Base-by-base conservation (phyloP, 2,888 invertebrate genomes). In the Mamestra brassicae region DNA sequence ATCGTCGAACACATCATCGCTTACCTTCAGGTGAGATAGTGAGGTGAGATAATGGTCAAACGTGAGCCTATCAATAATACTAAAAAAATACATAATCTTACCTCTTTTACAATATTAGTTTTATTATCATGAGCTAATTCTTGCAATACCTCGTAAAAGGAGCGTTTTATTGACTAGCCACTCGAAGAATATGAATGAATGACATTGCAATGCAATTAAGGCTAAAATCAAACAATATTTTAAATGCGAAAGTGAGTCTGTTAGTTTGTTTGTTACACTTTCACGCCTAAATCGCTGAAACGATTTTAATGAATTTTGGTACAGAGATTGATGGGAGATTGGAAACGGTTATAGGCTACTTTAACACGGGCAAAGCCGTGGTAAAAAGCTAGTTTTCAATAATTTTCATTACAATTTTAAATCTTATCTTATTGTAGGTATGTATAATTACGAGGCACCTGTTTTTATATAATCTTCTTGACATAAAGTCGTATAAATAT, bases 381-480 rank as follows among this genome's bases (percentile, higher is more conserved):
- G 47, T 0, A 0, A 13, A 13, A 13, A 47, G 13, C 13, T 47
- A 13, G 47, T 47, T 47, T 13, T 54, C 55, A 13, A 62, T 15
- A 52, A 63, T 57, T 68, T 62, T 57, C 38, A 52, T 50, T 62
- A 45, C 13, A 10, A n/a, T 38, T 26, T 50, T 7, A 74, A 54
- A 73, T 26, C 3, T 54, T 26, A 15, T 74, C 60, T 45, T 26
- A 60, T 36, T 65, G 26, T 60, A 58, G 17, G 17, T 58, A 47
- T 45, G 17, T 54, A 6, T 47, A 52, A 62, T 54, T 55, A 34
- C 54, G 36, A 36, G 6, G 61, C 34, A 65, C 26, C 2, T 45
- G 57, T 57, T 67, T 79, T 74, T 26, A 74, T n/a, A 63, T 67
- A 67, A 74, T 54, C n/a, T 61, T 72, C 54, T 42, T 57, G 45